Base-by-base conservation (phyloP, 1,140 invertebrate species). In the Drosophila insularis region DNA sequence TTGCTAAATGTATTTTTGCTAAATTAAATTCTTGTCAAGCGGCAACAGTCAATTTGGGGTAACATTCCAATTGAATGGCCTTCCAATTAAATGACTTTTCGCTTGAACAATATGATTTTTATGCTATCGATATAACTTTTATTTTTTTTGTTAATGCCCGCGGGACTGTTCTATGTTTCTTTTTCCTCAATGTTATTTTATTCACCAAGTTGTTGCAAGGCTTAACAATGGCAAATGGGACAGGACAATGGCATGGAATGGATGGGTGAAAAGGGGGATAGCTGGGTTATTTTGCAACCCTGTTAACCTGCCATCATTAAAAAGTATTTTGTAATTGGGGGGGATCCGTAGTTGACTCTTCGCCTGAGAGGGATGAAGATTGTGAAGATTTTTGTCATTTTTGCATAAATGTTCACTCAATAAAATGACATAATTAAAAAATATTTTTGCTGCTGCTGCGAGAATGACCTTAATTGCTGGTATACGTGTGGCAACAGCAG, bases 351-450 rank as follows among this genome's bases (percentile, higher is more conserved):
- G 27, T 27, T 27, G 5, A 27, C 5, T 17, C 39, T 31, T 7
- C 31, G 43, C 27, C 54, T 23, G 17, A 35, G 17, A 35, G 55
- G 31, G 53, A 58, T 32, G 27, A 58, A 75, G 11, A 37, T 37
- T 68, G 68, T 68, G 68, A 75, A 46, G 53, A 32, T 72, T 63
- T 80, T 80, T 84, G 74, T 70, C 74, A 70, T 75, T 79, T 77
- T 63, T 66, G 76, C 76, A 80, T 89, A 79, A 89, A 80, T 87
- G 79, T 69, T 87, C 82, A 86, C 75, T 86, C 82, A 87, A 86
- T 86, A 86, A 86, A 87, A 86, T 82, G 81, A 82, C 82, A 86
- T 86, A 87, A 86, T 86, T 86, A 86, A 89, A 87, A 50, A 80
- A 84, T 74, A 87, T 80, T 84, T 86, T 68, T 65, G 73, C 53